Percentiles rank a stretch among this genome's conserved stretches.
These are phyloP conservation scores for Hydrotaea diabolus DNA, from an alignment of 2,888 invertebrate genomes.

Conservation along the genomic window DNA sequence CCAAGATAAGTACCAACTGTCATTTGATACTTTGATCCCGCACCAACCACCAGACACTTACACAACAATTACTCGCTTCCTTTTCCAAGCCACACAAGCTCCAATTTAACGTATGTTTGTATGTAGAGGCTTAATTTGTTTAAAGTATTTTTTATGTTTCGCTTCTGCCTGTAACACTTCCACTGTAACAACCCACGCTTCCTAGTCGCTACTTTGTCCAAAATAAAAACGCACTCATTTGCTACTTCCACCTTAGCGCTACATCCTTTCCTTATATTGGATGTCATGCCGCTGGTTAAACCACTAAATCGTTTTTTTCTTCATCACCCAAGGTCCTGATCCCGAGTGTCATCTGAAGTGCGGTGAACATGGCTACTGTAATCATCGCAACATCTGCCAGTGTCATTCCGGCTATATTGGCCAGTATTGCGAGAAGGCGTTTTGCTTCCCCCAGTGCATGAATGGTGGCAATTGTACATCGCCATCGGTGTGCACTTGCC, in stretches of 20 bases:
- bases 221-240: neutral
- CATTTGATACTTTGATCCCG: neutral
- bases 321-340: constrained; percentile 85
- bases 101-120: neutral
- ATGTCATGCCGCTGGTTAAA: neutral
- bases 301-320: constrained; percentile 9
- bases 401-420: constrained; percentile 96
- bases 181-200: neutral
- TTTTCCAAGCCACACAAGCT: neutral
- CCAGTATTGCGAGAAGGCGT: constrained; percentile 92
- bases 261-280: neutral
- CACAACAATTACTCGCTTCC: neutral
- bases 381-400: constrained; percentile 91
- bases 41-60: neutral
- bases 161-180: neutral
- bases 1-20: constrained; percentile 1
- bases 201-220: neutral
- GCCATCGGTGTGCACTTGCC: constrained; percentile 93
- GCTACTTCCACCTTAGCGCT: neutral
- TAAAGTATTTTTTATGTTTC: neutral
- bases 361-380: constrained; percentile 92
- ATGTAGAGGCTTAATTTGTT: neutral
- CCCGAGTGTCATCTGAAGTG: constrained; percentile 94
- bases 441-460: constrained; percentile 96
- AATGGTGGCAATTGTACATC: constrained; percentile 95